These are phyloP conservation scores for Eriocheir sinensis DNA, from an alignment of 1,140 invertebrate species.

Conservation along the genomic window DNA sequence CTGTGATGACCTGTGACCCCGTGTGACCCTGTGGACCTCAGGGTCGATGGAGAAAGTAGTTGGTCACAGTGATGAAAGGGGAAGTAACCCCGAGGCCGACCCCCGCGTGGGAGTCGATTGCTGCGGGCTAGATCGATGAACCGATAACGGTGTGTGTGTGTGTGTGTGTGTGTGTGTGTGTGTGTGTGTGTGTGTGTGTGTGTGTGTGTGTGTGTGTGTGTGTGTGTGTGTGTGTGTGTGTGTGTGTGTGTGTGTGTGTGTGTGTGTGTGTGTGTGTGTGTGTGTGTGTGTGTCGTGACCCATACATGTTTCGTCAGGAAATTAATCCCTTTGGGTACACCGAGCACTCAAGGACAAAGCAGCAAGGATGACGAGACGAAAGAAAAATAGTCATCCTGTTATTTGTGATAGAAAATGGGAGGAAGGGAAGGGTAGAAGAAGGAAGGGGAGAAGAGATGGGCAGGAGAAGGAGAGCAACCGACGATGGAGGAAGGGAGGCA, in stretches of 20 bases:
- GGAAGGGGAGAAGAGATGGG: background rate
- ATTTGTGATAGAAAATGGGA: background rate
- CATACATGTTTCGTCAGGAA: background rate
- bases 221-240: conserved; percentile 48
- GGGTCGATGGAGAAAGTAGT: conserved; percentile 13
- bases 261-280: conserved; percentile 43
- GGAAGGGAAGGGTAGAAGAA: background rate
- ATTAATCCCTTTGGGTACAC: background rate
- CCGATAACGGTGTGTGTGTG: conserved; percentile 18
- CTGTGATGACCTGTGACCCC: background rate
- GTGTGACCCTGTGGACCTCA: background rate
- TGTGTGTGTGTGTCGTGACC: background rate
- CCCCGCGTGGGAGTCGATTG: background rate
- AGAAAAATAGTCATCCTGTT: background rate
- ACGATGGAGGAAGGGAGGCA: background rate
- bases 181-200: conserved; percentile 48
- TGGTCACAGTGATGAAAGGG: conserved; percentile 5
- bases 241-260: conserved; percentile 48
- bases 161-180: conserved; percentile 42
- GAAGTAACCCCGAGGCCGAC: background rate
- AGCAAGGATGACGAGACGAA: background rate
- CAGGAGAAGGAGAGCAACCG: no score
- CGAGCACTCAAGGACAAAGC: background rate
- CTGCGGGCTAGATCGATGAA: conserved; percentile 24
- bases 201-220: conserved; percentile 46